Percentiles rank a stretch among this genome's conserved stretches.
Conservation (phyloP, 2,113 vertebrate species). For the Melanerpes aurifrons region DNA sequence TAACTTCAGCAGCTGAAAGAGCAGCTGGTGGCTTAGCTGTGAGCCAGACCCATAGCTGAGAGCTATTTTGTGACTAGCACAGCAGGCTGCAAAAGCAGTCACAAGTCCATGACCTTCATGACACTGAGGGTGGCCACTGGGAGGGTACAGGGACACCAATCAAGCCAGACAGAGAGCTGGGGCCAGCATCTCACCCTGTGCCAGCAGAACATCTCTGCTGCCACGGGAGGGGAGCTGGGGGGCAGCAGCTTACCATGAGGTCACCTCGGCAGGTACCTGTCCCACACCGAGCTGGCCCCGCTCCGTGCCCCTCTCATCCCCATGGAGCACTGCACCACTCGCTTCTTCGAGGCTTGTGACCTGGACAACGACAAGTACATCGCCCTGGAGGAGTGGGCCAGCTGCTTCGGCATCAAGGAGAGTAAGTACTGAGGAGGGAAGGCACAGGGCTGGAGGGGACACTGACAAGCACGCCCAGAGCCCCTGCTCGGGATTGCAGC, state of each 20-base stretch:
- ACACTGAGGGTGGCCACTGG: neutral
- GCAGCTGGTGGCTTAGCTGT: slow-evolving; percentile 39
- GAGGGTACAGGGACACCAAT: neutral
- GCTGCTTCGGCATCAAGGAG: slow-evolving; percentile 96
- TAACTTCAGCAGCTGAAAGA: slow-evolving; percentile 32
- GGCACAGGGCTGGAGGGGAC: neutral
- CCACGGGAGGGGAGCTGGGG: accelerated
- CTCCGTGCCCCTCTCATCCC: slow-evolving; percentile 97
- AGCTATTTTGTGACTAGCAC: neutral
- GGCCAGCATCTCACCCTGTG: neutral
- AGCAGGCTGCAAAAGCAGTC: neutral
- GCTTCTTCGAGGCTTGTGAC: slow-evolving; percentile 95
- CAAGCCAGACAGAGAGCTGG: neutral
- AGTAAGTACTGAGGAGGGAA: slow-evolving; percentile 80
- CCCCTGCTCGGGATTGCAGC: neutral
- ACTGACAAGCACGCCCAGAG: neutral
- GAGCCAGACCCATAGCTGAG: neutral
- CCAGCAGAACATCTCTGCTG: neutral
- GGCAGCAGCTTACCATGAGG: accelerated
- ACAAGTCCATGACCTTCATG: neutral
- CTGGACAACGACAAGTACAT: slow-evolving; percentile 96
- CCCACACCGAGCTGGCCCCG: slow-evolving; percentile 95
- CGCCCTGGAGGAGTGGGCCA: slow-evolving; percentile 95
- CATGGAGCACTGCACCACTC: slow-evolving; percentile 99
- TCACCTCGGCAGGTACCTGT: slow-evolving; percentile 85